Evolutionary conservation across 2,113 vertebrate species (phyloP), one percentile per base, ranked within the genome.

Genomic region (Eulemur rufifrons): DNA sequence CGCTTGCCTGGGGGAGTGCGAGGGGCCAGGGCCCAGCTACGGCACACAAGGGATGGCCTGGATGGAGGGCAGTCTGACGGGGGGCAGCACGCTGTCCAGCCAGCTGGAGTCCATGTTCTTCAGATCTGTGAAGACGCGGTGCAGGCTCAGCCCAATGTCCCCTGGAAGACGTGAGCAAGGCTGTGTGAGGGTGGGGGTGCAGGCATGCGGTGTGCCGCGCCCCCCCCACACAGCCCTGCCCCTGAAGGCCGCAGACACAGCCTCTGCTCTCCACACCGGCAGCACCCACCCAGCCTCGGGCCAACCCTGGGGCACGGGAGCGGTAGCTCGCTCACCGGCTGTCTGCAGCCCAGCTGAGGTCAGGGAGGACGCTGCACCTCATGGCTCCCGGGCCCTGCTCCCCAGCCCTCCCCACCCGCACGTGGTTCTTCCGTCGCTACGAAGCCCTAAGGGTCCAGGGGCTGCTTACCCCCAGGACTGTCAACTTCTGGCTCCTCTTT

Each of bases 401-500:
- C 3, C 4, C 68, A 1, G 37, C 6, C 2, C 0, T 61, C 45
- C 54, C 56, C 9, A 23, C 10, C 18, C 56, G 11, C 13, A 2
- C 34, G 0, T 5, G 45, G 8, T 50, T 94, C 74, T 78, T 71
- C 47, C 39, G 89, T 88, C 68, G 91, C 27, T 39, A 42, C 95
- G 66, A 82, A 91, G 54, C 61, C 37, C 8, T 10, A n/a, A 54
- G 61, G 81, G 66, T 59, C 64, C 14, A 74, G 42, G 66, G 29
- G 6, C 15, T 10, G 74, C 37, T 89, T 97, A 99, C 99, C 99
- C 27, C 96, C 97, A 10, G 98, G 97, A 0, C 97, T 98, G 91
- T 98, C 98, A 0, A 98, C 74, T 83, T 98, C 98, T 27, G 95
- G 45, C 0, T 99, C 99, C 54, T 99, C 99, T 93, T 98, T 98